phyloP scores from a whole-genome alignment of 2,888 invertebrate genomes.

The Parnassius smintheus region DNA sequence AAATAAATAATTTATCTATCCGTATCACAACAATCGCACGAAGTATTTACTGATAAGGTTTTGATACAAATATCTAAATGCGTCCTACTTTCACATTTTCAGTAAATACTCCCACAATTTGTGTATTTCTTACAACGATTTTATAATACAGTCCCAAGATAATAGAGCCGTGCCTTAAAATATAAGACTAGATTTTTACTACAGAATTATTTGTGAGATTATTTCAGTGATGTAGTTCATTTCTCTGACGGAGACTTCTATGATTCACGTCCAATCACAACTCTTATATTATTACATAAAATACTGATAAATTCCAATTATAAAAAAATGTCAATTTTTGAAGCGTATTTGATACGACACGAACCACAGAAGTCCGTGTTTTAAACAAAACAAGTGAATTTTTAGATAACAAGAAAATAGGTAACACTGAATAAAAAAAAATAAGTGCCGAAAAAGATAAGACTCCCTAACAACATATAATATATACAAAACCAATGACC shows the following conservation, averaged over 20 bases:
- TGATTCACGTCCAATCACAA: constrained; percentile 15
- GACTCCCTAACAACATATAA: constrained; percentile 9
- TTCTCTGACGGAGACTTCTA: constrained; percentile 14
- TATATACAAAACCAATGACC: constrained; percentile 25
- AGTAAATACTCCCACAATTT: constrained; percentile 65
- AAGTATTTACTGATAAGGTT: constrained; percentile 61
- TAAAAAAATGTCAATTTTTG: constrained; percentile 15
- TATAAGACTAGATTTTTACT: constrained; percentile 79
- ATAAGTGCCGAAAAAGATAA: constrained; percentile 4
- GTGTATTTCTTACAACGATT: constrained; percentile 59
- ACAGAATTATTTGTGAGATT: constrained; percentile 66
- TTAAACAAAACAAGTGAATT: constrained; percentile 9
- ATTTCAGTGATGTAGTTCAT: constrained; percentile 44
- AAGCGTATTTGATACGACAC: constrained; percentile 14
- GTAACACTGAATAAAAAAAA: constrained; percentile 16
- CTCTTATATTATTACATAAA: constrained; percentile 12
- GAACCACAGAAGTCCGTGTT: constrained; percentile 16
- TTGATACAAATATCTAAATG: constrained; percentile 38
- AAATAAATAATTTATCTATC: constrained; percentile 65
- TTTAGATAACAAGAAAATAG: constrained; percentile 17
- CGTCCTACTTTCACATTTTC: constrained; percentile 36
- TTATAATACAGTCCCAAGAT: constrained; percentile 71
- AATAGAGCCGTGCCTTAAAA: constrained; percentile 70
- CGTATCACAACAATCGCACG: constrained; percentile 68
- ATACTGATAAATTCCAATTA: constrained; percentile 22